Evolutionary conservation across 2,888 invertebrate genomes (phyloP), one percentile per base, ranked within the genome.

Genomic region (Saturnia japonica): DNA sequence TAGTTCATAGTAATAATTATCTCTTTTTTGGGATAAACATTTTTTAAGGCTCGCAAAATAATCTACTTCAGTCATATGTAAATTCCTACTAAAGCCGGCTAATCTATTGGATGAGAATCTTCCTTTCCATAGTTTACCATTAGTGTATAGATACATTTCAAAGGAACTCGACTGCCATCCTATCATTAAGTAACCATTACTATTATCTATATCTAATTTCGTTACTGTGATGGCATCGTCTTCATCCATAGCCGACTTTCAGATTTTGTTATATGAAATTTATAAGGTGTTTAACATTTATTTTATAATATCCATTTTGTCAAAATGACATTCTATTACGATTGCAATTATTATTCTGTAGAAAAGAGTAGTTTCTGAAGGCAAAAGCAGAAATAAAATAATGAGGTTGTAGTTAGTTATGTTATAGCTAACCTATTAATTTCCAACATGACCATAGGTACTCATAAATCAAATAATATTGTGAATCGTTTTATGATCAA

Each of bases 121-220:
- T 67, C 91, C 91, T 79, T 84, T 88, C 88, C 87, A 90, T 42
- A 89, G 72, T 68, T 82, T 82, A 11, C 86, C 84, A 47, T 82
- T 80, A 19, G 75, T 75, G 68, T 85, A 90, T 43, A 91, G 76
- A 71, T 84, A 88, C 73, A 88, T 82, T 78, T 89, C 88, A 78
- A 90, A 91, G 68, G 88, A 88, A 75, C 85, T 80, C 51, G 74
- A 68, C 73, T 87, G 84, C 91, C 91, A 91, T 72, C 84, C 84
- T 34, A 91, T 81, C 80, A 91, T 75, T 16, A 91, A 70, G 72
- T 90, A 87, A 74, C 82, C 83, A 42, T 72, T 76, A 73, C 81
- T 84, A 47, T 78, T 78, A 76, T 80, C 75, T 47, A 85, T 77
- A 67, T 78, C 72, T 71, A 91, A 67, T 84, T 86, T 88, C 19